These are phyloP conservation scores for Halocynthia aurantium DNA, from an alignment of 23 tunicate species.

Conservation along the genomic window DNA sequence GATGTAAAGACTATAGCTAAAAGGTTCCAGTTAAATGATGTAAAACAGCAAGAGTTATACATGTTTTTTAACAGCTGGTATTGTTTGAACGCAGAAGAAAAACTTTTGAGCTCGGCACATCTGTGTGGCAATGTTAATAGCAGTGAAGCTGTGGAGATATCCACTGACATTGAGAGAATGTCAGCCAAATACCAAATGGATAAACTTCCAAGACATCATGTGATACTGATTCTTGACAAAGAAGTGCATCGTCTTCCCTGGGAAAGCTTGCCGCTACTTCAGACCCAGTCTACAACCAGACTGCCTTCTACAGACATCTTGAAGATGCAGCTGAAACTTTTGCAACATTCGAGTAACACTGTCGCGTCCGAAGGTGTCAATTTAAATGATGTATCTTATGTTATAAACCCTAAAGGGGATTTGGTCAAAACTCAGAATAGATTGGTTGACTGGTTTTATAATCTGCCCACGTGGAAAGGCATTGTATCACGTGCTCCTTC, in stretches of 20 bases:
- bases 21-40: neutral
- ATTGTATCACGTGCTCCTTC: conserved; percentile 41
- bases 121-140: neutral
- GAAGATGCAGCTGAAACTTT: conserved; percentile 31
- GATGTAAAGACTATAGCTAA: neutral
- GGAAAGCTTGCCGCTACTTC: conserved; percentile 40
- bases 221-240: conserved; percentile 73
- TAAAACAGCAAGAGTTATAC: neutral
- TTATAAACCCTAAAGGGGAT: conserved; percentile 82
- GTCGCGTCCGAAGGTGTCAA: conserved; percentile 22
- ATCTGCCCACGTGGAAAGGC: conserved; percentile 67
- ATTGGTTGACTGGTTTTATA: conserved; percentile 60
- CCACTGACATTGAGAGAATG: neutral
- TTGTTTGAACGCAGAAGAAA: conserved; percentile 26
- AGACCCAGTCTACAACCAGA: conserved; percentile 54
- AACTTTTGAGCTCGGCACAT: conserved; percentile 1
- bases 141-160: neutral
- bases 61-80: conserved; percentile 26
- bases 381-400: conserved; percentile 44
- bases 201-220: conserved; percentile 31
- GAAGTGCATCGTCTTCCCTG: conserved; percentile 52
- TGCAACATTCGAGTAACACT: conserved; percentile 5
- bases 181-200: conserved; percentile 4
- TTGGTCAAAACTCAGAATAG: conserved; percentile 52
- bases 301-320: conserved; percentile 61